These are phyloP conservation scores for Platorchestia sp. DNA, from an alignment of 1,140 invertebrate genomes.

Conservation along the genomic window DNA sequence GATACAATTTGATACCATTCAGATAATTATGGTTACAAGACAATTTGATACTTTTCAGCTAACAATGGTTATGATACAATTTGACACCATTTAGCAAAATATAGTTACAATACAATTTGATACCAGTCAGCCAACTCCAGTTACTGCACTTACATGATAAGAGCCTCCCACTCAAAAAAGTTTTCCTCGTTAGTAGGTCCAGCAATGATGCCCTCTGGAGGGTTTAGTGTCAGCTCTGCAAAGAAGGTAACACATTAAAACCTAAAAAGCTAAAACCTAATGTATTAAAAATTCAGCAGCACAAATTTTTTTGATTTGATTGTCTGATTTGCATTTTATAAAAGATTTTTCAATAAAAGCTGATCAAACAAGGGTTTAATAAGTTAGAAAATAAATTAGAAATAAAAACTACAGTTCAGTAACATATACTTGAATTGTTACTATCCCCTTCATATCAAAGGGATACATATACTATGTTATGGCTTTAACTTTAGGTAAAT, in stretches of 20 bases:
- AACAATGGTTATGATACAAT: too few relatives aligned
- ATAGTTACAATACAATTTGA: too few relatives aligned
- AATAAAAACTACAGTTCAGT: background rate
- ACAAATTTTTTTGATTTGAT: background rate
- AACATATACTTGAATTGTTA: too few relatives aligned
- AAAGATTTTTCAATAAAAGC: background rate
- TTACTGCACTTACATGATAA: slow-evolving; percentile 90
- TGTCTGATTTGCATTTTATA: background rate
- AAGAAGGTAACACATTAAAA: slow-evolving; percentile 65
- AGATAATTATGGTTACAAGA: too few relatives aligned
- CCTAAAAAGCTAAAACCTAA: background rate
- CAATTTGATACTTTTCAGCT: too few relatives aligned
- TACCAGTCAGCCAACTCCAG: too few relatives aligned
- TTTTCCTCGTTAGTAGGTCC: slow-evolving; percentile 99
- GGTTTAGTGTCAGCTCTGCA: slow-evolving; percentile 95
- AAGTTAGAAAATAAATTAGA: background rate
- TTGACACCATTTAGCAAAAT: too few relatives aligned
- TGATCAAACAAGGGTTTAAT: slow-evolving; percentile 42
- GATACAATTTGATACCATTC: too few relatives aligned
- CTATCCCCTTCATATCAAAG: too few relatives aligned
- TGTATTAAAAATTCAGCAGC: background rate
- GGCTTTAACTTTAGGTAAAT: too few relatives aligned
- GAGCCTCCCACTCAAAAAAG: slow-evolving; percentile 99
- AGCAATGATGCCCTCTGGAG: slow-evolving; percentile 97
- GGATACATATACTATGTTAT: too few relatives aligned